Conservation (phyloP, 2,797 vertebrate species). For the Ceyx erithaca region DNA sequence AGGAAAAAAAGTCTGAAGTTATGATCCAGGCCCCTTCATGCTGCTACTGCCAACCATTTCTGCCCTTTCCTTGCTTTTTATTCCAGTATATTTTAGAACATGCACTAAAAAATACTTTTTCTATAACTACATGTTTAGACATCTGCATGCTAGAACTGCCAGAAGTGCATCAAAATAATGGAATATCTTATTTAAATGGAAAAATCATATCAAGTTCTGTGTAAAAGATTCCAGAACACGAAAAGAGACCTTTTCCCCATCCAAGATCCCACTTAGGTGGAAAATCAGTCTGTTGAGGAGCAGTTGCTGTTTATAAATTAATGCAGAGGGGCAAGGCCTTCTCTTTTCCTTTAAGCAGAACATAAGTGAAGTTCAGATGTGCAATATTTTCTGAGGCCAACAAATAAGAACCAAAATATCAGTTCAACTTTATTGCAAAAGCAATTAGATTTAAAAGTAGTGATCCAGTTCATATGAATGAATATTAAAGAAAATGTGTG, state of each 20-base stretch:
- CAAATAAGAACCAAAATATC: neutral
- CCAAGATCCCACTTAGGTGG: neutral
- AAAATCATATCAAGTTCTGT: neutral
- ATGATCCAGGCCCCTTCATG: neutral
- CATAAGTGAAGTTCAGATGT: neutral
- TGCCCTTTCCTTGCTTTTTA: neutral
- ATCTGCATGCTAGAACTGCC: neutral
- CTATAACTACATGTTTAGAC: neutral
- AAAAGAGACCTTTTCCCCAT: neutral
- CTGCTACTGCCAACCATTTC: neutral
- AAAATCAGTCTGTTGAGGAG: neutral
- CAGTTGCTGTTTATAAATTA: neutral
- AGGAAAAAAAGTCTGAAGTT: neutral
- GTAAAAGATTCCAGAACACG: neutral
- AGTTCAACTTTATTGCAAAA: neutral
- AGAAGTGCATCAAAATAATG: neutral
- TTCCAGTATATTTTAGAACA: neutral
- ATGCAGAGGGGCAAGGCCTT: neutral
- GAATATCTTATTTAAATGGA: neutral
- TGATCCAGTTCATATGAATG: neutral
- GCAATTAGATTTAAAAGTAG: neutral
- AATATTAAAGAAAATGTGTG: neutral
- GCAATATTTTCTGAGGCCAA: neutral
- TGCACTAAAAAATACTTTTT: neutral
- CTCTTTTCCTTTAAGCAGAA: neutral